Evolutionary conservation across 2,113 vertebrate genomes (phyloP).

Genomic region (Casuarius casuarius): DNA sequence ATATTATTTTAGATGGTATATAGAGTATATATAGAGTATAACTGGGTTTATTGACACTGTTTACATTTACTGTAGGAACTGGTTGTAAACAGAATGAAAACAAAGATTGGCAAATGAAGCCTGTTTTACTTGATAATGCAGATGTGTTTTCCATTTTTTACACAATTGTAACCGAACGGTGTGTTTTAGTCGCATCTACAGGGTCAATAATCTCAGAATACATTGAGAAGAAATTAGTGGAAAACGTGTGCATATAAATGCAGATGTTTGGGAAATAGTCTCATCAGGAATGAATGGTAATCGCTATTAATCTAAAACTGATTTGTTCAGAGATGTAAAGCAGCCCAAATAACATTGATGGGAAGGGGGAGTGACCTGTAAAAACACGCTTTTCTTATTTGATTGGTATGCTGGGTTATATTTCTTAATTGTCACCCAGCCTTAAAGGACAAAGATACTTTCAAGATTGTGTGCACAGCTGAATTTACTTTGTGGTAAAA

Average conservation of each 20-base stretch:
- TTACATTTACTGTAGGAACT: neutral
- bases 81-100: neutral
- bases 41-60: neutral
- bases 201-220: neutral
- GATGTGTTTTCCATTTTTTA: neutral
- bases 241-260: neutral
- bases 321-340: neutral
- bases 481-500: neutral
- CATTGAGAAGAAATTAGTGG: neutral
- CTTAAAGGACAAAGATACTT: neutral
- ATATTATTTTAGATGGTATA: neutral
- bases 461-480: neutral
- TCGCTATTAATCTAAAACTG: neutral
- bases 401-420: accelerated
- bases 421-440: neutral
- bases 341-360: neutral
- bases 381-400: neutral
- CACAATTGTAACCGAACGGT: neutral
- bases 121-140: neutral
- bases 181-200: neutral
- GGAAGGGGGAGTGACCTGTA: neutral
- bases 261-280: neutral
- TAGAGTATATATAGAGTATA: neutral
- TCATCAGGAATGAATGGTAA: neutral
- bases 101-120: neutral